Base-by-base conservation (phyloP, 53 echinoderm and acorn worm genomes). In the Patiria pectinifera region DNA sequence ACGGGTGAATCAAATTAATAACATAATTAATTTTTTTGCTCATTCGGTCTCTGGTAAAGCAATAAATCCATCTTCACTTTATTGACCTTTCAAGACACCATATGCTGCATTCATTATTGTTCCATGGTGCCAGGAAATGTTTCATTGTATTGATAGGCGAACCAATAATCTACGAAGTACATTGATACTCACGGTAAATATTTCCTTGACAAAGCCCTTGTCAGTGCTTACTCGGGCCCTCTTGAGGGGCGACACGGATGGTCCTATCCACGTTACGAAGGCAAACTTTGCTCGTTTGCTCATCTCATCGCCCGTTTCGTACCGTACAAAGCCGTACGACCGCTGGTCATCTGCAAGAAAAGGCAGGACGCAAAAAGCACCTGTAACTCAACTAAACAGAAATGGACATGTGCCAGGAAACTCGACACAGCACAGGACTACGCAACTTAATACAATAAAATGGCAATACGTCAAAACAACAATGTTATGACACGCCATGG, bases 211-310 rank as follows among this genome's bases (percentile, higher is more conserved):
- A 82, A 83, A 91, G 19, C 87, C 93, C 74, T 99, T 99, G 78
- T 99, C 99, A 44, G 96, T 99, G 94, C 99, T 99, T 35, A 96
- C 96, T 91, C 91, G 93, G 53, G 99, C 99, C 75, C 93, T 99
- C 60, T 97, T 94, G 46, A 99, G 69, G 0, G 97, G 83, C 4
- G 91, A 69, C 21, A 97, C 96, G 4, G 58, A n/a, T 6, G 91
- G 83, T 12, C 99, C 99, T 61, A 99, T 94, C 96, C 96, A 99
- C 3, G 99, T 97, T 14, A 99, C 83, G 69, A 99, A 92, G 14
- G 93, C 96, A 91, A 99, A 99, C 87, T 99, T 99, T 47, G 95
- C 93, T 90, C 97, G 82, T 80, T 83, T 95, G 26, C 97, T 97
- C 95, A 97, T 91, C 93, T 97, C 99, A 86, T 99, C 99, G 0